These are phyloP conservation scores for Acrobasis consociella DNA, from an alignment of 2,888 invertebrate genomes.

Conservation along the genomic window DNA sequence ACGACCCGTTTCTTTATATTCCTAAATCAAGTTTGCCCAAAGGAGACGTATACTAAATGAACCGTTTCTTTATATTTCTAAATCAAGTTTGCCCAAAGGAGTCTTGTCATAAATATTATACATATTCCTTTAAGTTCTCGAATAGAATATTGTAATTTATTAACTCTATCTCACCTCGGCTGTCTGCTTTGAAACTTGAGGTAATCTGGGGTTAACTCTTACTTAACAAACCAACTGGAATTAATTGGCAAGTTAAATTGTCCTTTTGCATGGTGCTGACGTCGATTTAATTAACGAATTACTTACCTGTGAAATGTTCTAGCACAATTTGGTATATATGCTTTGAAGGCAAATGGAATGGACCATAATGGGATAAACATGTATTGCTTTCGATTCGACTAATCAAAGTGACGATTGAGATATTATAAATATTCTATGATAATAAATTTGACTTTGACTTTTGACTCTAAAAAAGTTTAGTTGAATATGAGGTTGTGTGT, in stretches of 20 bases:
- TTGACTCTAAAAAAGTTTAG: too few relatives aligned
- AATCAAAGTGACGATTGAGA: too few relatives aligned
- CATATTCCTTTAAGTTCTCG: neutral
- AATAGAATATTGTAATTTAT: slow-evolving; percentile 7
- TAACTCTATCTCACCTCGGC: neutral
- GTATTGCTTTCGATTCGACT: too few relatives aligned
- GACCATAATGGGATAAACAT: too few relatives aligned
- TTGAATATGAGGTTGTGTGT: too few relatives aligned
- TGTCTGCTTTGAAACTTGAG: neutral
- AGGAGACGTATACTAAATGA: neutral
- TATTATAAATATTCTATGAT: too few relatives aligned
- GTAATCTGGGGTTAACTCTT: slow-evolving; percentile 1
- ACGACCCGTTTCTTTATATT: slow-evolving; percentile 2
- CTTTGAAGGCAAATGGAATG: too few relatives aligned
- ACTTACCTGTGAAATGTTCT: neutral
- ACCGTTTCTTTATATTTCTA: neutral
- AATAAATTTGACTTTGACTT: too few relatives aligned
- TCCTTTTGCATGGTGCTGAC: slow-evolving; percentile 7
- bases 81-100: neutral
- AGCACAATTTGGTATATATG: too few relatives aligned
- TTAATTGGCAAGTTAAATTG: slow-evolving; percentile 21
- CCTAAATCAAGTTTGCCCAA: neutral
- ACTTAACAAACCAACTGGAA: slow-evolving; percentile 12
- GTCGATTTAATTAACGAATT: slow-evolving; percentile 14
- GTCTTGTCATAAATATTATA: neutral